Conservation (phyloP, 2,113 vertebrate species). For the Cyphotilapia sp. region DNA sequence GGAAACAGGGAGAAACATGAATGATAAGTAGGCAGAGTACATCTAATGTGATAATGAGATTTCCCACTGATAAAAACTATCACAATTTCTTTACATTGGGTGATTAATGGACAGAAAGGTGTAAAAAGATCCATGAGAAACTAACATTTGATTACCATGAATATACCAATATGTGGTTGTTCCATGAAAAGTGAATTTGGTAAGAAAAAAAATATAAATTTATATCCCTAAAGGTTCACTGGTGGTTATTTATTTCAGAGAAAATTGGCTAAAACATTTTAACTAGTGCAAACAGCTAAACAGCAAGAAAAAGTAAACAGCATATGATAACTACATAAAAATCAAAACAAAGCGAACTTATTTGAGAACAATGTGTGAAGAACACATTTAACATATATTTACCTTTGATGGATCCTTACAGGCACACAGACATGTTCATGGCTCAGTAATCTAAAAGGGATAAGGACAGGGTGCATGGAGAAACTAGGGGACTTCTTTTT, state of each 20-base stretch:
- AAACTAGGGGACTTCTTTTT: neutral
- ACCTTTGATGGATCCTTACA: neutral
- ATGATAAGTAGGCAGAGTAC: neutral
- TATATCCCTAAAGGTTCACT: neutral
- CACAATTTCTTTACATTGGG: neutral
- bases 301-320: neutral
- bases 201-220: fast-evolving
- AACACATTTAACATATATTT: neutral
- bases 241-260: neutral
- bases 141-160: neutral
- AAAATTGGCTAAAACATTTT: neutral
- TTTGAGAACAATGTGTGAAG: neutral
- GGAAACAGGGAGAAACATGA: neutral
- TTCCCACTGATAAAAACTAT: neutral
- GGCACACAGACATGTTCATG: neutral
- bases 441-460: neutral
- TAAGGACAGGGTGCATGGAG: neutral
- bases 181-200: neutral
- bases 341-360: neutral
- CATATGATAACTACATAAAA: neutral
- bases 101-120: neutral
- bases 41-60: neutral
- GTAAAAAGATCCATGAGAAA: neutral
- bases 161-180: neutral
- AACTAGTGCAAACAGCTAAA: neutral